phyloP scores from a whole-genome alignment of 2,113 vertebrate species.

The Orycteropus afer region DNA sequence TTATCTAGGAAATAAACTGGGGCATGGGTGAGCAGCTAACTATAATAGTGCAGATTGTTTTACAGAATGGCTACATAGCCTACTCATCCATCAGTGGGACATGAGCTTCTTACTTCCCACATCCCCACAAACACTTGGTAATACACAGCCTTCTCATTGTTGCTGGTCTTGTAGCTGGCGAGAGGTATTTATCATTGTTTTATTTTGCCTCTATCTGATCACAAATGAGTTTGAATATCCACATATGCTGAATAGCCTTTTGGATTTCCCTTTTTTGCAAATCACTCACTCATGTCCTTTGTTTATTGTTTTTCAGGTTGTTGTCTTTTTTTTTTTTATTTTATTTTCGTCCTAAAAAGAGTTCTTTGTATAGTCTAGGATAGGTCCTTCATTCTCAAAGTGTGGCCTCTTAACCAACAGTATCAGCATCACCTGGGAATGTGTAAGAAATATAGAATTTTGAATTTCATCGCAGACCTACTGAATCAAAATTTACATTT shows the following conservation, averaged over 20 bases:
- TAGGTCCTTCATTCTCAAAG: neutral
- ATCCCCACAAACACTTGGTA: neutral
- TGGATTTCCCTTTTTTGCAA: neutral
- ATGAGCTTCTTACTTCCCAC: neutral
- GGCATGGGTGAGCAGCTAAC: no score
- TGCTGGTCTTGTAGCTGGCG: neutral
- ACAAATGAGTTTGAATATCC: neutral
- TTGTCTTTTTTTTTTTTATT: neutral
- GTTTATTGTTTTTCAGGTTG: neutral
- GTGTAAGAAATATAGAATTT: neutral
- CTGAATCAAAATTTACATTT: neutral
- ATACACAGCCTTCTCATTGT: neutral
- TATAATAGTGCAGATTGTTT: neutral
- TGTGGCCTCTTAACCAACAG: neutral
- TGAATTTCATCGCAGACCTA: neutral
- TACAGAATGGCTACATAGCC: neutral
- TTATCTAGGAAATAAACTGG: neutral
- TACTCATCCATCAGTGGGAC: neutral
- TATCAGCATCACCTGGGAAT: neutral
- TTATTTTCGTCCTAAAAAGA: neutral
- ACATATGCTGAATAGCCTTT: neutral
- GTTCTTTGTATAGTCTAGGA: neutral
- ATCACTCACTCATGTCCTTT: neutral
- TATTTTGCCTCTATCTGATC: neutral
- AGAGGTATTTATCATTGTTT: neutral